Base-by-base conservation (phyloP, 2,113 vertebrate species). In the Pluvianellus socialis region DNA sequence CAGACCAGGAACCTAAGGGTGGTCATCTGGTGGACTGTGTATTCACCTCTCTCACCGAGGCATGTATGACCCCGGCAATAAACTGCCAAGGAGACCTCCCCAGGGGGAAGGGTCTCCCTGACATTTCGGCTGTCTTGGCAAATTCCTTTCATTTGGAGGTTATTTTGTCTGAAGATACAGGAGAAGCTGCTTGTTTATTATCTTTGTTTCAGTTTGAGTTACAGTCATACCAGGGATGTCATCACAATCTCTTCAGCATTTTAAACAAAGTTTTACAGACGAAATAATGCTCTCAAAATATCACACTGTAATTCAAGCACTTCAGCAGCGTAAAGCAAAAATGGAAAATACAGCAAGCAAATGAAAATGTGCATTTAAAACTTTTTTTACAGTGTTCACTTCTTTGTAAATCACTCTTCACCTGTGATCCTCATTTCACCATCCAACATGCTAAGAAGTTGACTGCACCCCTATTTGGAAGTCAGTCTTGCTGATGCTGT, bases 41-140 rank as follows among this genome's bases (percentile, higher is more conserved):
- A 4, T 73, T 80, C 24, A 19, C 22, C 21, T 66, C 30, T 26
- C 30, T 66, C 15, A 20, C 53, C 13, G 30, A 38, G 27, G 32
- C 17, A 47, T 55, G 35, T 9, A 6, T 1, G 8, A 40, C n/a
- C 40, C 24, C 45, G 38, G 28, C n/a, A 50, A 66, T 9, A 17
- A 80, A 74, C 5, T 44, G 21, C 6, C 35, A 42, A 35, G 52
- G 21, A 85, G 52, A 81, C 30, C 4, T 26, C 5, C 9, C 8
- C 26, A 24, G 3, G 5, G 14, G 7, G 10, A 62, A 66, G 44
- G 12, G 1, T 1, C 6, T 2, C 22, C 62, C 6, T 23, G 59
- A 17, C 5, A 42, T 74, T 74, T 80, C 77, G 52, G 4, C 24
- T 92, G 27, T 47, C 26, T 40, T 70, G 10, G 5, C 22, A 77